phyloP scores from a whole-genome alignment of 2,113 vertebrate genomes.

The Numenius arquata region DNA sequence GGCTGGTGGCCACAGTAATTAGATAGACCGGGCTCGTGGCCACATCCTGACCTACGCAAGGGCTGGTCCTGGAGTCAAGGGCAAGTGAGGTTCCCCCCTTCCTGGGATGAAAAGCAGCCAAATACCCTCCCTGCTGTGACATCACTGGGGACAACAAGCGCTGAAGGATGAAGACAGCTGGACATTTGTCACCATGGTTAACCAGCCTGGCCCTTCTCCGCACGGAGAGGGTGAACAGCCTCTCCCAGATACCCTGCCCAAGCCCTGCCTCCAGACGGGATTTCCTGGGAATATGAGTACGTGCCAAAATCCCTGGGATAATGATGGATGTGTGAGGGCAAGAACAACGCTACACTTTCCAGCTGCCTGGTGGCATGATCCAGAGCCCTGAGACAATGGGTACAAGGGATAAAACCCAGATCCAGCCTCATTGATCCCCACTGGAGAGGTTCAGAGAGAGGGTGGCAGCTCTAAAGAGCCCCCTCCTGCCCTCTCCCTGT shows the following conservation, averaged over 20 bases:
- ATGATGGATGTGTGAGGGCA: fast-evolving
- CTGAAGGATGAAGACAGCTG: neutral
- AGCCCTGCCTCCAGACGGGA: fast-evolving
- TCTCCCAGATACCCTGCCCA: neutral
- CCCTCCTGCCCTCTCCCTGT: fast-evolving
- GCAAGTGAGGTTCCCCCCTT: neutral
- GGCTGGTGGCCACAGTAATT: neutral
- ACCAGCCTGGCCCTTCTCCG: neutral
- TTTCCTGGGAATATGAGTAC: fast-evolving
- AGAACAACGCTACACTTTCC: fast-evolving
- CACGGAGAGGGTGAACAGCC: fast-evolving
- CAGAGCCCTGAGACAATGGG: neutral
- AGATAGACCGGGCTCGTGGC: fast-evolving
- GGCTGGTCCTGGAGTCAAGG: neutral
- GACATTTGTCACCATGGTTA: neutral
- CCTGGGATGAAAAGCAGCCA: neutral
- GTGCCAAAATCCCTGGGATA: neutral
- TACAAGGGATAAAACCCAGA: fast-evolving
- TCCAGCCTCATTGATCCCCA: fast-evolving
- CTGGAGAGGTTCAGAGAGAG: neutral
- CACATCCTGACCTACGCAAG: neutral
- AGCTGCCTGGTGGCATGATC: fast-evolving
- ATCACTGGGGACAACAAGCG: fast-evolving
- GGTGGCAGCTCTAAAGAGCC: neutral
- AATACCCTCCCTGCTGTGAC: neutral